Evolutionary conservation across 2,888 invertebrate species (phyloP), one percentile per base, ranked within the genome.

Genomic region (Noctua janthe): DNA sequence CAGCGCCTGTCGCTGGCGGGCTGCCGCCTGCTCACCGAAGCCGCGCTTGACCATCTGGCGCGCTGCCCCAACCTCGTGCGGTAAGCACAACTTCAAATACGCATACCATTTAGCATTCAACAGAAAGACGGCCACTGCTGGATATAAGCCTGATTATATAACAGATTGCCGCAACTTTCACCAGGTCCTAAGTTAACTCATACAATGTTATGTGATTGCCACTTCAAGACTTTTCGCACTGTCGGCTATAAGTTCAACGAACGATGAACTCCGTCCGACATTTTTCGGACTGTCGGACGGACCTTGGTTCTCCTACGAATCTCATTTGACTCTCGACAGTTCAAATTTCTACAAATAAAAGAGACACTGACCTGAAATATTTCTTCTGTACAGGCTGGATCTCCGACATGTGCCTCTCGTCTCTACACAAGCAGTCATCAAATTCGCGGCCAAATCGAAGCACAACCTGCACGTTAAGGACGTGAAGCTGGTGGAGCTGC

Each of bases 1-100:
- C 97, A 97, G 82, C 98, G 98, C 85, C 97, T 99, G 59, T 98
- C 99, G 94, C 96, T 99, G 88, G 98, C 98, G 78, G 98, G 98
- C 88, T 99, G 99, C 94, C 98, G 98, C 76, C 97, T 98, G 91
- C 97, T 99, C 66, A 98, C 99, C 0, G 99, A 99, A 94, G 97
- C 97, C 23, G 98, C 98, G 87, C 97, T 99, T 83, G 99, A 99
- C 92, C 98, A 99, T 92, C 97, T 99, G 83, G 97, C 98, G 39
- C 97, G 98, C 85, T 98, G 98, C 94, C 98, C 98, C 92, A 98
- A 98, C 91, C 97, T 98, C 83, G 97, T 97, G 91, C 93, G 97
- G 97, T 78, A 43, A 47, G 47, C n/a, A 49, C 6, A 29, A 17
- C 15, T 67, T 43, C 13, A n/a, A n/a, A 67, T 20, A 47, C 13